phyloP scores from a whole-genome alignment of 2,113 vertebrate species.

The Rhodinocichla rosea region DNA sequence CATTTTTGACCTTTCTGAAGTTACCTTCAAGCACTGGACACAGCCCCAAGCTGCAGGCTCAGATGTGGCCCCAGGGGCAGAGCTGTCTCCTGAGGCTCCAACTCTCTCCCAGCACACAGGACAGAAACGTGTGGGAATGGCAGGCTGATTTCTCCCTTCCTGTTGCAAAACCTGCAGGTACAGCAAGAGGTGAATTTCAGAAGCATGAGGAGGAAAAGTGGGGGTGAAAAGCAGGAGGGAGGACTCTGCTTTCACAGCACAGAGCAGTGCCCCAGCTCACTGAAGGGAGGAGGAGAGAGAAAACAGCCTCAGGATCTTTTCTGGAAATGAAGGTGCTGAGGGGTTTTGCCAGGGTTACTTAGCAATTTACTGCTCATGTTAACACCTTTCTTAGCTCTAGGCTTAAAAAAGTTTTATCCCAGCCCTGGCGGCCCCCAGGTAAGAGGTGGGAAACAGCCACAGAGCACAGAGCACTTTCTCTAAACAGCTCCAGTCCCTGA shows the following conservation, averaged over 20 bases:
- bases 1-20: neutral
- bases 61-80: neutral
- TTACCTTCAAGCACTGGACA: neutral
- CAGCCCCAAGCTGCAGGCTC: neutral
- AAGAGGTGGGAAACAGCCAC: rapidly evolving
- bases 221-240: neutral
- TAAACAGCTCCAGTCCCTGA: neutral
- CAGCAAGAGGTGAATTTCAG: neutral
- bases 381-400: neutral
- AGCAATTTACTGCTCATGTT: neutral
- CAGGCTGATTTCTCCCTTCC: neutral
- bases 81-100: neutral
- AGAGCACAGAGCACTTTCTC: neutral
- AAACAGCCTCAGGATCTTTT: neutral
- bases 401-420: neutral
- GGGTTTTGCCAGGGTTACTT: neutral
- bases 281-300: neutral
- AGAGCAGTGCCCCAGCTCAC: neutral
- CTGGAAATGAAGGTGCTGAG: neutral
- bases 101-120: neutral
- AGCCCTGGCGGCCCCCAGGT: neutral
- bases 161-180: neutral
- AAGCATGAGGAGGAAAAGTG: neutral
- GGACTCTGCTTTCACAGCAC: neutral
- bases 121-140: rapidly evolving